These are phyloP conservation scores for Agriopis marginaria DNA, from an alignment of 2,888 invertebrate genomes.

Conservation along the genomic window DNA sequence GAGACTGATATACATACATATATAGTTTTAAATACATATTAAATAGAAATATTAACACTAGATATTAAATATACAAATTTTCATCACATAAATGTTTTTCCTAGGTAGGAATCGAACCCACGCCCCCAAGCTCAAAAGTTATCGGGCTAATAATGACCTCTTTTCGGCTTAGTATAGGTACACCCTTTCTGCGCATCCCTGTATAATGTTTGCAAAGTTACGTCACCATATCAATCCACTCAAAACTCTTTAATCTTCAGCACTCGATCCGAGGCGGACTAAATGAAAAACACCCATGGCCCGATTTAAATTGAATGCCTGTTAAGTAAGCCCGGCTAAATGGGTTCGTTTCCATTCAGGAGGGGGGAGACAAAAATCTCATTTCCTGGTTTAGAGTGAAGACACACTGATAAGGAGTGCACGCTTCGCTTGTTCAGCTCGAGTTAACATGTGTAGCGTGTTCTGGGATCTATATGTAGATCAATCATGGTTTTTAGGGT, in stretches of 20 bases:
- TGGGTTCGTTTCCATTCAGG: slow-evolving; percentile 46
- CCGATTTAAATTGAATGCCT: slow-evolving; percentile 45
- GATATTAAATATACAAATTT: too few species aligned
- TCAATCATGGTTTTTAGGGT: background rate
- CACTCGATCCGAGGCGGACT: slow-evolving; percentile 4
- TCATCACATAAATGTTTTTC: too few species aligned
- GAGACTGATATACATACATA: too few species aligned
- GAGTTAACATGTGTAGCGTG: slow-evolving; percentile 32
- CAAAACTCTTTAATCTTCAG: background rate
- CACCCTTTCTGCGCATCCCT: too few species aligned
- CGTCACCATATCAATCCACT: background rate
- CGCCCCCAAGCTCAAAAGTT: too few species aligned
- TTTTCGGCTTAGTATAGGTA: too few species aligned
- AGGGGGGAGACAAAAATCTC: slow-evolving; percentile 66
- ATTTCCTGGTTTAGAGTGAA: slow-evolving; percentile 61
- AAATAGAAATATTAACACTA: too few species aligned
- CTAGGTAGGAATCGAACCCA: too few species aligned
- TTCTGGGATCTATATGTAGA: background rate
- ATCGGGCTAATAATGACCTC: too few species aligned
- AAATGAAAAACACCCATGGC: slow-evolving; percentile 35
- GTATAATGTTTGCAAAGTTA: too few species aligned
- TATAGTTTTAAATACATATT: too few species aligned
- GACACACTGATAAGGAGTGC: slow-evolving; percentile 52
- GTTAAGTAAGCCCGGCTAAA: slow-evolving; percentile 47
- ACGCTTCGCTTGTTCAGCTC: slow-evolving; percentile 40